Evolutionary conservation across 2,888 invertebrate species (phyloP).

Genomic region (Parnassius mnemosyne): DNA sequence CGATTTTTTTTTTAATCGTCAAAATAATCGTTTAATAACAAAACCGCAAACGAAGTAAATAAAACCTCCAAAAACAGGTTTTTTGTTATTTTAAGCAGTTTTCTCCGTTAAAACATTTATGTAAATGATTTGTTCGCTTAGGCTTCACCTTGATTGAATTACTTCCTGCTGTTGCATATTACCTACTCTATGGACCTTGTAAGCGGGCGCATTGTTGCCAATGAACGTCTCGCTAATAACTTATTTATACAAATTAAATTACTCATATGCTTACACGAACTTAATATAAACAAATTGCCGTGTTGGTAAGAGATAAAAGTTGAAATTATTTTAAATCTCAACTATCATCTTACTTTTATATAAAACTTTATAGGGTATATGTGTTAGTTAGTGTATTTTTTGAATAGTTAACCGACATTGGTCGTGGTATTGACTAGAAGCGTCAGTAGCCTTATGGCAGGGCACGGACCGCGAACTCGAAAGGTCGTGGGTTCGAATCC

Average conservation of each 20-base stretch:
- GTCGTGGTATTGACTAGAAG: too few species aligned
- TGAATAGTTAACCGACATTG: too few species aligned
- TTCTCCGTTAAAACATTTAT: slow-evolving; percentile 16
- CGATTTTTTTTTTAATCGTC: background rate
- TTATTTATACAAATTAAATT: slow-evolving; percentile 43
- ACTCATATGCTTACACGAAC: slow-evolving; percentile 28
- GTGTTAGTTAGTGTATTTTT: too few species aligned
- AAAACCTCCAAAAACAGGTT: slow-evolving; percentile 20
- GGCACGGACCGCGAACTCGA: too few species aligned
- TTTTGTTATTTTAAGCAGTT: slow-evolving; percentile 14
- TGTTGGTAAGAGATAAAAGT: too few species aligned
- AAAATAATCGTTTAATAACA: background rate
- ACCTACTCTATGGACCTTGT: slow-evolving; percentile 58
- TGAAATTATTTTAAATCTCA: too few species aligned
- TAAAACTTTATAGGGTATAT: too few species aligned
- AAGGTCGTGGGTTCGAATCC: too few species aligned
- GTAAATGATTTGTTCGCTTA: slow-evolving; percentile 39
- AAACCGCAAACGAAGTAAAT: slow-evolving; percentile 8
- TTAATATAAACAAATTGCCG: slow-evolving; percentile 14
- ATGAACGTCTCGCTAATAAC: slow-evolving; percentile 48
- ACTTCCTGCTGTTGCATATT: slow-evolving; percentile 71
- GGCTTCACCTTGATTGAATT: slow-evolving; percentile 54
- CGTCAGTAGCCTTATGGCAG: too few species aligned
- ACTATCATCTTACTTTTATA: too few species aligned
- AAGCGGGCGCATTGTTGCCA: slow-evolving; percentile 55